Conservation (phyloP, 2,888 invertebrate genomes). For the Agrochola circellaris region DNA sequence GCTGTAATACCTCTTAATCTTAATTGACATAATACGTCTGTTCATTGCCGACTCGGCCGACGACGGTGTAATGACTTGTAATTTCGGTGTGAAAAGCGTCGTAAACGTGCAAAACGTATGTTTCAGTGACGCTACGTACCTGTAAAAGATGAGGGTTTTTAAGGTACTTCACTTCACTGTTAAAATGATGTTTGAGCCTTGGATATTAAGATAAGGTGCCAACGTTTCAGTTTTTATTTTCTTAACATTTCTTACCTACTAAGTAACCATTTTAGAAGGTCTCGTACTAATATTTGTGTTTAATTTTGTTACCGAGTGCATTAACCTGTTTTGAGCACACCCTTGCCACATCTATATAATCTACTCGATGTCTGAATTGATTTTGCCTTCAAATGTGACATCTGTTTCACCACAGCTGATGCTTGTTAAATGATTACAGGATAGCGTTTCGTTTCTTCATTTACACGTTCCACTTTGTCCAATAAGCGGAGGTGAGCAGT, state of each 20-base stretch:
- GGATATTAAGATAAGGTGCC: conserved; percentile 12
- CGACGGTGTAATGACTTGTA: conserved; percentile 25
- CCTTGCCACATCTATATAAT: conserved; percentile 68
- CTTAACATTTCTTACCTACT: conserved; percentile 18
- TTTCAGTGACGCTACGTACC: conserved; percentile 18
- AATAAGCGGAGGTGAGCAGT: conserved; percentile 87
- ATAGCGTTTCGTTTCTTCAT: conserved; percentile 86
- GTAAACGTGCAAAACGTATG: conserved; percentile 14
- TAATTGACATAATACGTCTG: conserved; percentile 34
- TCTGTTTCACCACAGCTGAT: conserved; percentile 81
- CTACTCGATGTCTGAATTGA: conserved; percentile 77
- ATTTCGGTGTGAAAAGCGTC: conserved; percentile 23
- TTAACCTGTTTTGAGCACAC: conserved; percentile 54
- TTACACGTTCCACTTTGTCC: conserved; percentile 88
- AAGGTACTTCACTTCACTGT: conserved; percentile 5
- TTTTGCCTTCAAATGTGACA: conserved; percentile 84
- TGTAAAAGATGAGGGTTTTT: conserved; percentile 29
- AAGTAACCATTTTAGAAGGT: conserved; percentile 22
- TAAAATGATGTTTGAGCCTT: conserved; percentile 13
- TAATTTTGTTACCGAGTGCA: conserved; percentile 45
- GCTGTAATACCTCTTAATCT: conserved; percentile 18
- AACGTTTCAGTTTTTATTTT: conserved; percentile 5
- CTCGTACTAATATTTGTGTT: conserved; percentile 29
- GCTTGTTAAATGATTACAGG: conserved; percentile 84
- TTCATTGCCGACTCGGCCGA: conserved; percentile 2